Percentiles rank a stretch among this genome's conserved stretches.
These are phyloP conservation scores for Platycercus adscitus DNA, from an alignment of 2,113 vertebrate species.

Conservation along the genomic window DNA sequence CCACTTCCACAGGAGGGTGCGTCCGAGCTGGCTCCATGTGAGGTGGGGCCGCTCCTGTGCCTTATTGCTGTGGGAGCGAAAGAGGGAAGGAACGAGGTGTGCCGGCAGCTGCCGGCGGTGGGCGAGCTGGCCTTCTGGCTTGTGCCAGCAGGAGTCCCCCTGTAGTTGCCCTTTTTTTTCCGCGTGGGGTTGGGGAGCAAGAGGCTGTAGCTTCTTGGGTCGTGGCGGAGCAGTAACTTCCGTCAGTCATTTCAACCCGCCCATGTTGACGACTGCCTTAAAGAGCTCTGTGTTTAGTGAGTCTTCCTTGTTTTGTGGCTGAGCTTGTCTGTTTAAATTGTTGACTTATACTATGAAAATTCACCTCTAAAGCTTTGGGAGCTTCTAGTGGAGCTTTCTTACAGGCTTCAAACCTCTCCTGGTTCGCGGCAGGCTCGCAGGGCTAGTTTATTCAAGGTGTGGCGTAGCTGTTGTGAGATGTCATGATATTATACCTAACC, in stretches of 20 bases:
- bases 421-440: no score
- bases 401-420: no score
- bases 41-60: neutral
- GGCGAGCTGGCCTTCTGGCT: neutral
- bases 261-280: rapidly evolving
- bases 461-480: no score
- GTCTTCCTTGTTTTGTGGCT: no score
- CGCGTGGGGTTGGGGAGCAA: no score
- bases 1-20: neutral
- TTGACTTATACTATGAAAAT: neutral
- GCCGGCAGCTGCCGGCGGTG: neutral
- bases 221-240: neutral
- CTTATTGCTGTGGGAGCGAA: no score
- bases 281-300: neutral
- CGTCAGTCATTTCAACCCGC: no score
- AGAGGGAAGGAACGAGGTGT: neutral
- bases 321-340: neutral
- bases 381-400: neutral
- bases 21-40: neutral
- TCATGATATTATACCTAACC: neutral
- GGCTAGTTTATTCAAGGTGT: neutral
- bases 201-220: neutral
- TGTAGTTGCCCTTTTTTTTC: neutral
- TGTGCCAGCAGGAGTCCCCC: no score
- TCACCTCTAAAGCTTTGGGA: neutral